Evolutionary conservation across 2,113 vertebrate species (phyloP).

Genomic region (Rhombomys opimus): DNA sequence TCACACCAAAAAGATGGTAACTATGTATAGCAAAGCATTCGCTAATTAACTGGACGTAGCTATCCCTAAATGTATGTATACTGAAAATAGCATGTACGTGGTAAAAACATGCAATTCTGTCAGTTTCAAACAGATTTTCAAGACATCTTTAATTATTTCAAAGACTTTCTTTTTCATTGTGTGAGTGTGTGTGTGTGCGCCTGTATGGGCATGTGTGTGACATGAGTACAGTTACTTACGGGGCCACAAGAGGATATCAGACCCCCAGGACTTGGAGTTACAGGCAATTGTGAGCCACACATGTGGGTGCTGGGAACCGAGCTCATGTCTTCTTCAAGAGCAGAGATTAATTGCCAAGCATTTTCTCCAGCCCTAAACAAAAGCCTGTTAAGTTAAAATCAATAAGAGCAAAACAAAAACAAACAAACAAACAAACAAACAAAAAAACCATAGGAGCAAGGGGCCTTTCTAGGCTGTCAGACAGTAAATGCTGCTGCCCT

Average conservation of each 20-base stretch:
- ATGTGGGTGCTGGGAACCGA: not conserved
- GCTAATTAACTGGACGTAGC: not conserved
- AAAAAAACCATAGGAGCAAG: not conserved
- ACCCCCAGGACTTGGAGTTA: not conserved
- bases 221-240: not conserved
- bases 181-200: not conserved
- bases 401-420: not conserved
- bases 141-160: not conserved
- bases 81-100: not conserved
- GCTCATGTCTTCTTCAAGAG: not conserved
- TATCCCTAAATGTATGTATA: not conserved
- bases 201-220: rapidly evolving
- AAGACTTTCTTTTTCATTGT: not conserved
- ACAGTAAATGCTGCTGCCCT: not conserved
- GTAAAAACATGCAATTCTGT: not conserved
- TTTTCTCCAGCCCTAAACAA: not conserved
- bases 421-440: too few species aligned
- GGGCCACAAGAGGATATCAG: too few species aligned
- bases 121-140: not conserved
- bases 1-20: not conserved
- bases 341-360: not conserved
- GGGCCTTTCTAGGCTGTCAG: not conserved
- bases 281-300: not conserved
- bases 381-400: not conserved
- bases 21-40: not conserved